These are phyloP conservation scores for Charanyca ferruginea DNA, from an alignment of 2,888 invertebrate genomes.

Conservation along the genomic window DNA sequence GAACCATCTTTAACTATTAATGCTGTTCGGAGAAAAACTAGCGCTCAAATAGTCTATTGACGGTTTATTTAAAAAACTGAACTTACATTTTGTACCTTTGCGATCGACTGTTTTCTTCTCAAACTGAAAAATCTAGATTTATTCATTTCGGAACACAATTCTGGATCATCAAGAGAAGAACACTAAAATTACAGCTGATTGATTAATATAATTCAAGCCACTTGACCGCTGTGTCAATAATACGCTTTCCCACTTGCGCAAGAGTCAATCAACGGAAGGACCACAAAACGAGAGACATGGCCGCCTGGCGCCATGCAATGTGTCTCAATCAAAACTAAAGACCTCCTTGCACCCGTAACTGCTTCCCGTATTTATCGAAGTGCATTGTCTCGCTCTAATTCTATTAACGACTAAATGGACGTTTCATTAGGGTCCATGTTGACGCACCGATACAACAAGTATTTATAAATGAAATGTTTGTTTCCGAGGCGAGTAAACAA, in stretches of 20 bases:
- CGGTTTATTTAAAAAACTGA: conserved; percentile 45
- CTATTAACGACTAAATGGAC: conserved; percentile 76
- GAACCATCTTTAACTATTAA: conserved; percentile 49
- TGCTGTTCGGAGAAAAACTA: conserved; percentile 51
- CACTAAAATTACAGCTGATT: conserved; percentile 39
- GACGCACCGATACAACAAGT: conserved; percentile 58
- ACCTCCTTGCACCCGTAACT: conserved; percentile 72
- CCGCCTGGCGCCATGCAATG: conserved; percentile 71
- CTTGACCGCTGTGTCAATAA: conserved; percentile 51
- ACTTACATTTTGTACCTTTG: conserved; percentile 58
- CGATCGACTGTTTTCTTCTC: conserved; percentile 50
- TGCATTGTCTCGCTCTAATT: conserved; percentile 84
- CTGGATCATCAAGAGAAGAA: conserved; percentile 1
- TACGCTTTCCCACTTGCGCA: conserved; percentile 50
- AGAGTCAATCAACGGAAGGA: conserved; percentile 45
- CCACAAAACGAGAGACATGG: conserved; percentile 48
- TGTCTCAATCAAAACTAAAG: conserved; percentile 77
- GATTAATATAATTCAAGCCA: conserved; percentile 46
- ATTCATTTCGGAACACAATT: conserved; percentile 42
- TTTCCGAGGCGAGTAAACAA: conserved; percentile 47
- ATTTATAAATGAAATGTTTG: conserved; percentile 61
- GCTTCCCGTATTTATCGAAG: conserved; percentile 78
- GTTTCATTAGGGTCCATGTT: conserved; percentile 61
- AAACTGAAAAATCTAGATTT: conserved; percentile 54
- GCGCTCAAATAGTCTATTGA: conserved; percentile 7